A percentile compares a stretch with the other conserved stretches of the same genome.
phyloP scores from a whole-genome alignment of 2,888 invertebrate genomes.

The Agapostemon virescens region DNA sequence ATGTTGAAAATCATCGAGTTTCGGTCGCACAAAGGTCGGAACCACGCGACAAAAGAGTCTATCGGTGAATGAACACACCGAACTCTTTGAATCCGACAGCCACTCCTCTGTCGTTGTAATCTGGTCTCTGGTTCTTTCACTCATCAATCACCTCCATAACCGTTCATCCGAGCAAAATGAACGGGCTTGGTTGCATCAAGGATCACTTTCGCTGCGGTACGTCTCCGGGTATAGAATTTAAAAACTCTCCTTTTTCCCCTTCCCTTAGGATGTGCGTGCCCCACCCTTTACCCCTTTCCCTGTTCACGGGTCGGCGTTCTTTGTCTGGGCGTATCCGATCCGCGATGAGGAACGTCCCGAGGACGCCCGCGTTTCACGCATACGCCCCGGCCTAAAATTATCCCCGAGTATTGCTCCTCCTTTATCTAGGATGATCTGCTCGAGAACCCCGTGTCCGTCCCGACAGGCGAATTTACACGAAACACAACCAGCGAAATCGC shows the following conservation, averaged over 20 bases:
- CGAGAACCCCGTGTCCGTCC: neutral
- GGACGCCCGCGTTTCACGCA: constrained; percentile 34
- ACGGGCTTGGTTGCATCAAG: constrained; percentile 9
- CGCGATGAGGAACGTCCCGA: constrained; percentile 26
- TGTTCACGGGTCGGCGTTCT: constrained; percentile 1
- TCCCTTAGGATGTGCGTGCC: no score
- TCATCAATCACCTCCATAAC: constrained; percentile 27
- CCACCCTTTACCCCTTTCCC: neutral
- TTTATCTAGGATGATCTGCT: constrained; percentile 64
- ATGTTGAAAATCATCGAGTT: neutral
- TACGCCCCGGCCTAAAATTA: constrained; percentile 54
- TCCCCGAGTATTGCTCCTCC: constrained; percentile 38
- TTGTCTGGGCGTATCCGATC: constrained; percentile 43
- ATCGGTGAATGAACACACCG: neutral
- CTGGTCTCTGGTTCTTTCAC: constrained; percentile 21
- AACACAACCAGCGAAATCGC: constrained; percentile 35
- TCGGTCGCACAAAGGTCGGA: neutral
- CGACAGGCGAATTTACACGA: constrained; percentile 42
- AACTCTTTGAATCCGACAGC: neutral
- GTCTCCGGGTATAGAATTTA: constrained; percentile 8
- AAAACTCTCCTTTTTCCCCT: neutral
- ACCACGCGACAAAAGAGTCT: neutral
- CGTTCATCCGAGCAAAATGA: constrained; percentile 20
- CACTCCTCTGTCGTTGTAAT: constrained; percentile 8
- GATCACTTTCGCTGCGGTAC: constrained; percentile 28